phyloP scores from a whole-genome alignment of 2,888 invertebrate genomes.

The Diarsia rubi region DNA sequence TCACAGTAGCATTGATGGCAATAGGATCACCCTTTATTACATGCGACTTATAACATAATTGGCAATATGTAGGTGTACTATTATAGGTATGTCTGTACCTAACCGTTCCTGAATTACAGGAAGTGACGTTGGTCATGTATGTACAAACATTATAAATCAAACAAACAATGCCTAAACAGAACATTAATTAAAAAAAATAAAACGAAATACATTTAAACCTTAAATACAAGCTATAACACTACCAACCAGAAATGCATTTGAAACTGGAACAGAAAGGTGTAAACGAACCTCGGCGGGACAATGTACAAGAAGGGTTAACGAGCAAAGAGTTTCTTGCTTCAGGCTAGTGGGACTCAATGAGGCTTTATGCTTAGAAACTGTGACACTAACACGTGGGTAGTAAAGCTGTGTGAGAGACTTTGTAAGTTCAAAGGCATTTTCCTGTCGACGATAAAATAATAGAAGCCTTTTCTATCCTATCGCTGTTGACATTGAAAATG shows the following conservation, averaged over 20 bases:
- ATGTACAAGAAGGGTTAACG: slow-evolving; percentile 63
- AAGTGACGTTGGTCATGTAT: no score
- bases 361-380: slow-evolving; percentile 24
- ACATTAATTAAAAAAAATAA: background rate
- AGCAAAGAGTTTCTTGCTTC: slow-evolving; percentile 49
- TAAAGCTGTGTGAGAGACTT: background rate
- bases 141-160: background rate
- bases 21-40: background rate
- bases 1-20: background rate
- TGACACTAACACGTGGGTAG: background rate
- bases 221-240: background rate
- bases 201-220: background rate
- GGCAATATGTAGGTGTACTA: background rate
- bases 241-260: slow-evolving; percentile 12
- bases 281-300: slow-evolving; percentile 57
- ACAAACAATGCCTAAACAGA: background rate
- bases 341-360: slow-evolving; percentile 31
- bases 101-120: background rate
- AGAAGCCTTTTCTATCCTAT: background rate
- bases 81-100: background rate
- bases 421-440: background rate
- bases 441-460: background rate
- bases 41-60: background rate
- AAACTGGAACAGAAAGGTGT: slow-evolving; percentile 50
- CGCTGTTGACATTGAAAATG: no score